Conservation (phyloP, 2,888 invertebrate species). For the Microctonus aethiopoides region DNA sequence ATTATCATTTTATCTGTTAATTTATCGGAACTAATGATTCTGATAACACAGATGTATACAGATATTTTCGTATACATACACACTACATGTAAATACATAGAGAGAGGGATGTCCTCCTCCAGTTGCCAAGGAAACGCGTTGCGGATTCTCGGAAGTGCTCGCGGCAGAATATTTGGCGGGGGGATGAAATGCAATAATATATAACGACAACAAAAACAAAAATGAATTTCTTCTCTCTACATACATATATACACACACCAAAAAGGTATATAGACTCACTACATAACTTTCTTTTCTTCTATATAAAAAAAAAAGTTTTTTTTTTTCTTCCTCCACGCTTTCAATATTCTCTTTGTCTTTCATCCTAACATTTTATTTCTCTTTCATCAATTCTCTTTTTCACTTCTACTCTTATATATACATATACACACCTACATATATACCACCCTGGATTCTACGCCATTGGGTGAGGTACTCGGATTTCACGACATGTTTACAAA, state of each 20-base stretch:
- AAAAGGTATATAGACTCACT: no score
- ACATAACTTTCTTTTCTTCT: no score
- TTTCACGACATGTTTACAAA: slow-evolving; percentile 68
- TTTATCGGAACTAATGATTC: neutral
- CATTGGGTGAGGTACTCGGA: slow-evolving; percentile 66
- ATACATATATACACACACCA: neutral
- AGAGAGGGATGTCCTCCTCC: slow-evolving; percentile 21
- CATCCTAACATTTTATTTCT: neutral
- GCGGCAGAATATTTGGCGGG: neutral
- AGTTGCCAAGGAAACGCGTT: slow-evolving; percentile 54
- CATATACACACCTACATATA: neutral
- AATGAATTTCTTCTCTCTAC: neutral
- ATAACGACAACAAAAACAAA: neutral
- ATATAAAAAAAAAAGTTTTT: no score
- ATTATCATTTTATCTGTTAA: neutral
- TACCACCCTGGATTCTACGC: slow-evolving; percentile 61
- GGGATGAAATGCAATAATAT: neutral
- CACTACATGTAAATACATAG: neutral
- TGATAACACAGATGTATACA: neutral
- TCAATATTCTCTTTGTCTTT: neutral
- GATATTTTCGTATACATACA: neutral
- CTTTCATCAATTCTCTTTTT: slow-evolving; percentile 13
- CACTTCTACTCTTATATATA: neutral
- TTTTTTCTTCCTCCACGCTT: neutral
- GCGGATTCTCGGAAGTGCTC: neutral